Conservation (phyloP, 2,888 invertebrate species). For the Parnassius apollo region DNA sequence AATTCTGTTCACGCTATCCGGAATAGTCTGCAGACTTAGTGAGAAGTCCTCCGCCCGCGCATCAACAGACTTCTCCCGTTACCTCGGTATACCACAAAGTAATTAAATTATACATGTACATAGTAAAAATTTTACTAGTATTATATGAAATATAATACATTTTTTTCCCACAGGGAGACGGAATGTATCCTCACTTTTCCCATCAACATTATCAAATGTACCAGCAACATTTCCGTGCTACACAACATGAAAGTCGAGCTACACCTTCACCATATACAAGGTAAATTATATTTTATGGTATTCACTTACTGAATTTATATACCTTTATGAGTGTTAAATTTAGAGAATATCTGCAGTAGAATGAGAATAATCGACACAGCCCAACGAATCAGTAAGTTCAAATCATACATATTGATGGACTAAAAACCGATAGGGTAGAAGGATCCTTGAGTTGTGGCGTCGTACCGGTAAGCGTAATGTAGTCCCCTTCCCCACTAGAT, state of each 20-base stretch:
- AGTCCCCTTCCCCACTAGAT: no score
- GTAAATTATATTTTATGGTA: constrained; percentile 38
- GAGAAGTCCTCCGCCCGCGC: constrained; percentile 92
- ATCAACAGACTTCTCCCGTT: constrained; percentile 88
- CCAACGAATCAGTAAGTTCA: no score
- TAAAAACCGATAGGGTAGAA: no score
- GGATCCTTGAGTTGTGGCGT: no score
- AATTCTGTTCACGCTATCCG: constrained; percentile 67
- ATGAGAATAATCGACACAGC: no score
- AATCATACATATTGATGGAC: no score
- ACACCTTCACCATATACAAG: constrained; percentile 67
- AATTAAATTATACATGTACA: constrained; percentile 41
- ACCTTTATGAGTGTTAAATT: no score
- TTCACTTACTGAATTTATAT: no score
- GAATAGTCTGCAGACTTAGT: constrained; percentile 83
- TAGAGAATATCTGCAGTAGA: no score
- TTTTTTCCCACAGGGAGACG: constrained; percentile 64
- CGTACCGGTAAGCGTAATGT: no score
- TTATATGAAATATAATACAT: constrained; percentile 14
- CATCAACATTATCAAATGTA: constrained; percentile 79
- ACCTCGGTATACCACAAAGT: constrained; percentile 82
- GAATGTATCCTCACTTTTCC: constrained; percentile 75
- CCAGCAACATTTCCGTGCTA: constrained; percentile 75
- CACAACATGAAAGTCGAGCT: constrained; percentile 70
- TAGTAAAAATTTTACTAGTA: constrained; percentile 21